phyloP scores from a whole-genome alignment of 2,113 vertebrate species.

The Neogobius melanostomus region DNA sequence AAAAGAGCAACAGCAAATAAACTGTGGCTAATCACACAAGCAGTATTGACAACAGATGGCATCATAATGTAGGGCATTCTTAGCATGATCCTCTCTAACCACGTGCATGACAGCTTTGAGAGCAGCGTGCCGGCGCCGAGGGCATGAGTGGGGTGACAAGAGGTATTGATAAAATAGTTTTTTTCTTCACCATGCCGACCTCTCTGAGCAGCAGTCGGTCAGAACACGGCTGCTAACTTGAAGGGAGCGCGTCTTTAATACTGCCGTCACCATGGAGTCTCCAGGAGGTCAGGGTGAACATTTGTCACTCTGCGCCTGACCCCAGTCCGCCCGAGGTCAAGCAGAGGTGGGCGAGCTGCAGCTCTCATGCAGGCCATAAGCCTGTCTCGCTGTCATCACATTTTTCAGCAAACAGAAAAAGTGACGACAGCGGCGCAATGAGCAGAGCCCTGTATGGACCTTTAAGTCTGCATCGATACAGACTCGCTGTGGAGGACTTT shows the following conservation, averaged over 20 bases:
- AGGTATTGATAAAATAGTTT: conserved; percentile 54
- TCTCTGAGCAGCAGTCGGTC: conserved; percentile 40
- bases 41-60: background rate
- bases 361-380: conserved; percentile 10
- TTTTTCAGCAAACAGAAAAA: too few species aligned
- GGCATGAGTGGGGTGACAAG: conserved; percentile 38
- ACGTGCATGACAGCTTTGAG: conserved; percentile 17
- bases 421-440: too few species aligned
- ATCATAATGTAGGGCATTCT: conserved; percentile 8
- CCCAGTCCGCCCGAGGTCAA: conserved; percentile 26
- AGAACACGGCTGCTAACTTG: conserved; percentile 56
- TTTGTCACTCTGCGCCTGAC: conserved; percentile 45
- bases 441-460: too few species aligned
- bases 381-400: background rate
- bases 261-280: conserved; percentile 39
- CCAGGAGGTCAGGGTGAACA: conserved; percentile 53
- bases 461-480: background rate
- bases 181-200: conserved; percentile 37
- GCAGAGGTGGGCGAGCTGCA: conserved; percentile 36
- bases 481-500: background rate
- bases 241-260: conserved; percentile 20
- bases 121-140: conserved; percentile 14
- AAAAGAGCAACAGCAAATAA: background rate
- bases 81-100: conserved; percentile 31
- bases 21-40: background rate